These are phyloP conservation scores for Emmelina monodactyla DNA, from an alignment of 2,888 invertebrate species.

Conservation along the genomic window DNA sequence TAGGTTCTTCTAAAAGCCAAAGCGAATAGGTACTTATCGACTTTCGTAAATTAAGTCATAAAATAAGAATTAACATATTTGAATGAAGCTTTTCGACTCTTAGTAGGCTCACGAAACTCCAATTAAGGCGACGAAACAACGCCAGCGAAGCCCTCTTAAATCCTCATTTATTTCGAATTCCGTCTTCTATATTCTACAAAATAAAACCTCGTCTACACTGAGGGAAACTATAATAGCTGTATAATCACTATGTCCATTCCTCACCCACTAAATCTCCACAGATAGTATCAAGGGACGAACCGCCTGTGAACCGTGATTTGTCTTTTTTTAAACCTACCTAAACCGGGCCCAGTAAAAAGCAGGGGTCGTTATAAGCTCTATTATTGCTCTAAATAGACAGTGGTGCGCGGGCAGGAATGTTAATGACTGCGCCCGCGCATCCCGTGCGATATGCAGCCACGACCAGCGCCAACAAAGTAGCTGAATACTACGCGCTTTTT, in stretches of 20 bases:
- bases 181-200: too few relatives aligned
- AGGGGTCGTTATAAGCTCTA: conserved; percentile 35
- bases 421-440: conserved; percentile 37
- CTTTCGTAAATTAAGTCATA: too few relatives aligned
- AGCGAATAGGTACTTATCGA: too few relatives aligned
- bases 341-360: conserved; percentile 14
- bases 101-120: too few relatives aligned
- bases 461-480: too few relatives aligned
- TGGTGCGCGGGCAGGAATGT: conserved; percentile 49
- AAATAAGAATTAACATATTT: too few relatives aligned
- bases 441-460: conserved; percentile 28
- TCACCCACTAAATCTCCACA: conserved; percentile 34
- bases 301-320: conserved; percentile 11
- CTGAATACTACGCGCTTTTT: conserved; percentile 26
- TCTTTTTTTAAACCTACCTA: conserved; percentile 6
- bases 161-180: background rate
- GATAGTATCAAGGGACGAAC: conserved; percentile 18
- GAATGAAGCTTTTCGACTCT: too few relatives aligned
- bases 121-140: too few relatives aligned
- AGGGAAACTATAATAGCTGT: conserved; percentile 30
- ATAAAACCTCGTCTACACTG: too few relatives aligned
- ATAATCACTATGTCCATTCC: conserved; percentile 36
- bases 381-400: conserved; percentile 52
- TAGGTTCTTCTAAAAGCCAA: too few relatives aligned
- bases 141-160: background rate